A percentile compares a stretch with the other conserved stretches of the same genome.
These are phyloP conservation scores for Cabera pusaria DNA, from an alignment of 2,888 invertebrate species.

Conservation along the genomic window DNA sequence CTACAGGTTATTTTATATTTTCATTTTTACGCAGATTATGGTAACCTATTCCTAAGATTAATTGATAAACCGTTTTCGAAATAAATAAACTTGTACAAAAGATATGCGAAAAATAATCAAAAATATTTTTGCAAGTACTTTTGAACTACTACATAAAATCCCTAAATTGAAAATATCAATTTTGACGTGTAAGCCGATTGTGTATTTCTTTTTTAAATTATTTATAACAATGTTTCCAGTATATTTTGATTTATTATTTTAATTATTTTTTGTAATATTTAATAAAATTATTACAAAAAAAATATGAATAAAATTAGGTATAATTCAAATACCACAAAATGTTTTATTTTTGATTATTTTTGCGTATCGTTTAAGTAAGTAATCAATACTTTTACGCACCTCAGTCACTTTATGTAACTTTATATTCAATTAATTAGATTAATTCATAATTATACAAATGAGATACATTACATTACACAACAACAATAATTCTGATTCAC, in stretches of 20 bases:
- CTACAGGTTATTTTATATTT: conserved; percentile 23
- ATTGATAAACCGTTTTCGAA: conserved; percentile 22
- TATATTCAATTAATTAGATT: conserved; percentile 11
- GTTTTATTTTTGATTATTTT: conserved; percentile 3
- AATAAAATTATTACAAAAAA: no score
- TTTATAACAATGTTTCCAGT: no score
- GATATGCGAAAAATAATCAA: conserved; percentile 17
- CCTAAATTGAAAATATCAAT: no score
- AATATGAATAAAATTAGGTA: no score
- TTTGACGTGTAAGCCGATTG: no score
- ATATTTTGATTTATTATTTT: no score
- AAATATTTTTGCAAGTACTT: no score
- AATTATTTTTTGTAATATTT: no score
- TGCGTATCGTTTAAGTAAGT: conserved; percentile 17
- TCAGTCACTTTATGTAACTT: conserved; percentile 18
- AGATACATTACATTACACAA: conserved; percentile 21
- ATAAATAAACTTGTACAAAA: conserved; percentile 34
- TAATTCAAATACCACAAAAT: no score
- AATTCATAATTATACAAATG: conserved; percentile 11
- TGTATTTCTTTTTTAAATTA: no score
- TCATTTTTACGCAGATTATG: conserved; percentile 30
- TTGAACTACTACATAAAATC: no score
- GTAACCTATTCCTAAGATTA: conserved; percentile 35
- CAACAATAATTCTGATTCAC: conserved; percentile 4
- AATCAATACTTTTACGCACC: conserved; percentile 18